A percentile compares a stretch with the other conserved stretches of the same genome.
Conservation (phyloP, 1,140 invertebrate species). For the Sycobia sp. region DNA sequence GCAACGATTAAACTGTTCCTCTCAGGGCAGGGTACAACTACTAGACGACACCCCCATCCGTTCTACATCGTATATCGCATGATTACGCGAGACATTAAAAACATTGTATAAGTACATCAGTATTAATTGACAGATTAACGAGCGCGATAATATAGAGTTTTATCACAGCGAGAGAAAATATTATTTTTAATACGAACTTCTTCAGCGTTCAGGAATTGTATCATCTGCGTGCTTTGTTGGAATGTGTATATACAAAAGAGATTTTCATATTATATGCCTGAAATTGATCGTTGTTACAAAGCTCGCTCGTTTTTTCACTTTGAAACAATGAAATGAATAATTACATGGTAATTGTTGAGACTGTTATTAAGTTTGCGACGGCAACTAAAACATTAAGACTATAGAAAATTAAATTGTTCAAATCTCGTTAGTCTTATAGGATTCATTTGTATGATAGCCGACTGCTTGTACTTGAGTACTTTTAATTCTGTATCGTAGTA, state of each 20-base stretch:
- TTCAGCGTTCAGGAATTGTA: too few relatives aligned
- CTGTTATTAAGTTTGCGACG: constrained; percentile 1
- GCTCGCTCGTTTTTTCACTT: too few relatives aligned
- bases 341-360: constrained; percentile 1
- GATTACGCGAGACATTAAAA: constrained; percentile 7
- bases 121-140: constrained; percentile 5
- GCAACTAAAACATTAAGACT: constrained; percentile 10
- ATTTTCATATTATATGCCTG: too few relatives aligned
- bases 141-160: too few relatives aligned
- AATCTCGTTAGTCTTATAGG: constrained; percentile 12
- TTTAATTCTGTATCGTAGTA: constrained; percentile 23
- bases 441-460: constrained; percentile 13
- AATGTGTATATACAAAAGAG: too few relatives aligned
- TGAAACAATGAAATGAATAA: too few relatives aligned
- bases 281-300: too few relatives aligned
- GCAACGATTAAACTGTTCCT: constrained; percentile 31
- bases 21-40: constrained; percentile 15
- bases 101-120: not conserved
- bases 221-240: too few relatives aligned
- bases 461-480: constrained; percentile 28
- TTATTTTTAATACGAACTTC: too few relatives aligned
- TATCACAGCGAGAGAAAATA: too few relatives aligned
- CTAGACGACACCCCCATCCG: constrained; percentile 32
- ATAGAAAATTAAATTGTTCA: constrained; percentile 1
- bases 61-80: constrained; percentile 15